phyloP scores from a whole-genome alignment of 2,888 invertebrate species.

The Pseudoips prasinana region DNA sequence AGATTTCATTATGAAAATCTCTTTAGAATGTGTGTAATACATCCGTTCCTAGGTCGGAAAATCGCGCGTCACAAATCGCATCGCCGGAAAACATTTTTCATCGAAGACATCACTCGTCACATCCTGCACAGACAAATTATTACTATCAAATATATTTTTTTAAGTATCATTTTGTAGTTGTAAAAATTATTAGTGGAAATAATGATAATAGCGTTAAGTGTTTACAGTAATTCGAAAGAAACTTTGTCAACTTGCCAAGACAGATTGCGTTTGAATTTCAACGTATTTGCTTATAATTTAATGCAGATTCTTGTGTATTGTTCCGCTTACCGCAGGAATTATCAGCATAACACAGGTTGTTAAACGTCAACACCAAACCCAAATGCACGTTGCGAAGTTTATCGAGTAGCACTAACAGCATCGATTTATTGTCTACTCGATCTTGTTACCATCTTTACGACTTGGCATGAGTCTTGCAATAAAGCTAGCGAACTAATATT shows the following conservation, averaged over 20 bases:
- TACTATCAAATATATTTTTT: background rate
- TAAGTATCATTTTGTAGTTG: background rate
- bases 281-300: no score
- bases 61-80: background rate
- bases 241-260: background rate
- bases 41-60: no score
- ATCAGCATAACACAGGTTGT: constrained; percentile 9
- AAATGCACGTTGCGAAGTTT: constrained; percentile 21
- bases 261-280: no score
- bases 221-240: background rate
- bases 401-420: constrained; percentile 24
- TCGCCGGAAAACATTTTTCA: background rate
- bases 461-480: constrained; percentile 54
- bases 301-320: background rate
- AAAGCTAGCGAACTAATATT: constrained; percentile 33
- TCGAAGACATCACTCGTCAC: background rate
- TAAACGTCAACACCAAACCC: constrained; percentile 15
- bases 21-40: no score
- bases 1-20: no score
- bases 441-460: constrained; percentile 53
- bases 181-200: background rate
- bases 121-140: background rate
- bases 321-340: background rate
- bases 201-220: background rate
- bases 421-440: constrained; percentile 31